Conservation (phyloP, 2,888 invertebrate genomes). For the Drosophila mulleri region DNA sequence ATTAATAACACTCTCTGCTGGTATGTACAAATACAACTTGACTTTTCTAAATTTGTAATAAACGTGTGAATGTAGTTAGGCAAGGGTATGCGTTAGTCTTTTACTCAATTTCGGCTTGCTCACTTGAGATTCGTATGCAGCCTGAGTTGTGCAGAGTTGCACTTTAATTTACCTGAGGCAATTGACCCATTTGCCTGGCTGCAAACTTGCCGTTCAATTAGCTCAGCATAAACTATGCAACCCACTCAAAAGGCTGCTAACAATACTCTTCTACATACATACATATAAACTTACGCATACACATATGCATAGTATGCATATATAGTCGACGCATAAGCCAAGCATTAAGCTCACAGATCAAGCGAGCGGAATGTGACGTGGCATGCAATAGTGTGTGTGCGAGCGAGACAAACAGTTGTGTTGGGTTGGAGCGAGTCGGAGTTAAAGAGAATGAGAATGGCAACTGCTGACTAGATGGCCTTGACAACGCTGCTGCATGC, state of each 20-base stretch:
- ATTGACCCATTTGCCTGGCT: conserved; percentile 51
- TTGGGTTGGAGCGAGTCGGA: not conserved
- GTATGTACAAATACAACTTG: not conserved
- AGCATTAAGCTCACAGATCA: not conserved
- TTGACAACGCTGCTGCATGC: not conserved
- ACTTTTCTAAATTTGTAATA: no score
- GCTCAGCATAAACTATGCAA: conserved; percentile 43
- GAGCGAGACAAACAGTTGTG: conserved; percentile 5
- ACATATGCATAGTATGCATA: not conserved
- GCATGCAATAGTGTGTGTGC: not conserved
- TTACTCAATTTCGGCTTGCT: no score
- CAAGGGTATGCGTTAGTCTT: not conserved
- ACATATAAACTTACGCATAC: not conserved
- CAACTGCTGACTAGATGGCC: conserved; percentile 5
- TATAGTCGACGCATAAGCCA: conserved; percentile 1
- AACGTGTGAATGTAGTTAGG: not conserved
- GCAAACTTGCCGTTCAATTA: conserved; percentile 48
- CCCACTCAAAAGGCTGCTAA: conserved; percentile 34
- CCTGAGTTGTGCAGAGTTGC: conserved; percentile 3
- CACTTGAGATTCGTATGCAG: not conserved
- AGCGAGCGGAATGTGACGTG: not conserved
- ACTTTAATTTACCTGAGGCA: conserved; percentile 47
- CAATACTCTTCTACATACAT: conserved; percentile 2
- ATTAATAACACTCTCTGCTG: not conserved
- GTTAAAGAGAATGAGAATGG: not conserved